Evolutionary conservation across 2,888 invertebrate species (phyloP).

Genomic region (Allolobophora icterica): DNA sequence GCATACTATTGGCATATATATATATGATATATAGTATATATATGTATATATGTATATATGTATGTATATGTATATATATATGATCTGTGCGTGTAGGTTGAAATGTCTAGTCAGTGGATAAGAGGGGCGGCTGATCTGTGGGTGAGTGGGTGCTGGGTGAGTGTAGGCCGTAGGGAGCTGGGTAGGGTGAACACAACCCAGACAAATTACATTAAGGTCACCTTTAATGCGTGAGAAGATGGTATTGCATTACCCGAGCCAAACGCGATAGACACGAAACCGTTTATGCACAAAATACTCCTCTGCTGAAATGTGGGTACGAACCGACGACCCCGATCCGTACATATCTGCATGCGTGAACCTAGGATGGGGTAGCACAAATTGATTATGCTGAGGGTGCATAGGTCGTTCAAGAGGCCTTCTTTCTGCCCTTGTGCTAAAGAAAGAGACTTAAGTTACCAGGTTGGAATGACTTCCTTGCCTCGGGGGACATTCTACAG

Average conservation of each 20-base stretch:
- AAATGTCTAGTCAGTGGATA: constrained; percentile 65
- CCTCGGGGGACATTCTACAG: neutral
- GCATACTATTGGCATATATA: neutral
- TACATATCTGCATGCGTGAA: neutral
- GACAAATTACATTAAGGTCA: neutral
- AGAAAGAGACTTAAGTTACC: neutral
- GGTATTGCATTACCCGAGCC: neutral
- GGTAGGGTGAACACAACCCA: neutral
- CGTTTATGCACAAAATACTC: no score
- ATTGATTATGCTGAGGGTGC: neutral
- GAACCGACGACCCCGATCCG: neutral
- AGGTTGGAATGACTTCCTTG: neutral
- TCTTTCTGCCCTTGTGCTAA: neutral
- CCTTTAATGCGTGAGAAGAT: neutral
- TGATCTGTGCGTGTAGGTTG: constrained; percentile 54
- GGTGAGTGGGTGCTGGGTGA: constrained; percentile 69
- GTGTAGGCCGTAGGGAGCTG: constrained; percentile 66
- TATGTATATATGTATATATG: neutral
- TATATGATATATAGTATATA: neutral
- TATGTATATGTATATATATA: neutral
- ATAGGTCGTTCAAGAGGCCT: neutral
- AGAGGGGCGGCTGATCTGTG: constrained; percentile 68
- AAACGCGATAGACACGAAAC: no score
- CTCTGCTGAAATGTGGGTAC: neutral
- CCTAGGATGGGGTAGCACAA: neutral